phyloP scores from a whole-genome alignment of 2,888 invertebrate species.

The Orthosia gracilis region DNA sequence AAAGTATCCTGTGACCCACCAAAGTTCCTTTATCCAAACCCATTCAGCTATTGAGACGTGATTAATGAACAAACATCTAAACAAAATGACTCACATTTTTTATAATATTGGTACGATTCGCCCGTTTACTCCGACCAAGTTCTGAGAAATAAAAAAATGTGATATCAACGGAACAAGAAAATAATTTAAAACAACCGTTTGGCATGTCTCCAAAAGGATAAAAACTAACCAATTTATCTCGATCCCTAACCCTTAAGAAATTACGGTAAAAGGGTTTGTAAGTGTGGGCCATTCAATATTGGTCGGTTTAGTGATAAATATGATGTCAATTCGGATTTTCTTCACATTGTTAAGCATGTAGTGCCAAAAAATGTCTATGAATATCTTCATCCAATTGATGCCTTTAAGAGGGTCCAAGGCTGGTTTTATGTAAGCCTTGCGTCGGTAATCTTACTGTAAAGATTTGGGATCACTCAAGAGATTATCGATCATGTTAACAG shows the following conservation, averaged over 20 bases:
- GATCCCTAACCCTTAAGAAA: constrained; percentile 19
- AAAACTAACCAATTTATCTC: constrained; percentile 15
- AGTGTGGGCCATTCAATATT: constrained; percentile 13
- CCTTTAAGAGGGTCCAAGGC: neutral
- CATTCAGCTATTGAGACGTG: too few relatives aligned
- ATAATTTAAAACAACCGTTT: constrained; percentile 31
- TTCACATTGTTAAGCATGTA: constrained; percentile 29
- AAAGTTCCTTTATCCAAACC: too few relatives aligned
- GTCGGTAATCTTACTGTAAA: neutral
- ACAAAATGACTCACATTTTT: neutral
- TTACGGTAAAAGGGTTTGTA: neutral
- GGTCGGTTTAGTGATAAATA: constrained; percentile 39
- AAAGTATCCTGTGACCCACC: too few relatives aligned
- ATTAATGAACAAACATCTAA: too few relatives aligned
- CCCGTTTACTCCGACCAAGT: neutral
- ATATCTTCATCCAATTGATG: constrained; percentile 2
- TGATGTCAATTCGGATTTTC: constrained; percentile 35
- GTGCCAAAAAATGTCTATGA: constrained; percentile 15
- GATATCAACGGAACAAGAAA: constrained; percentile 12
- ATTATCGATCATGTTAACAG: constrained; percentile 1
- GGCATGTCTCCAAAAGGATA: constrained; percentile 51
- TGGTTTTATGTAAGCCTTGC: neutral
- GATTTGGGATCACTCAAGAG: neutral
- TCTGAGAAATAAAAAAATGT: neutral
- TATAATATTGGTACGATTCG: neutral